phyloP scores from a whole-genome alignment of 37 sponge, comb jelly and placozoan species.

The Amphimedon queenslandica region DNA sequence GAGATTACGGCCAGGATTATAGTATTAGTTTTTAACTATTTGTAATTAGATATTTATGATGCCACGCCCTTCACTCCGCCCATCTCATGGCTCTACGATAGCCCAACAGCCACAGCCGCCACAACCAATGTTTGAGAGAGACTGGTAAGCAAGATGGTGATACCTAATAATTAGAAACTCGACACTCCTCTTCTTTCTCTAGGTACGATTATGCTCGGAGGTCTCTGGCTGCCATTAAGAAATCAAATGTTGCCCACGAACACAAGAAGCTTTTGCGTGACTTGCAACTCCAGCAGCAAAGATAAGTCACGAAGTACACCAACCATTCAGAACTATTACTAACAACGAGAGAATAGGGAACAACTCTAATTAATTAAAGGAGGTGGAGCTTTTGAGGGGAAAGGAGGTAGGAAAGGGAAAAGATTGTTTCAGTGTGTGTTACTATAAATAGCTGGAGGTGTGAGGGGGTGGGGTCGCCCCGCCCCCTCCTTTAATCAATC shows the following conservation, averaged over 20 bases:
- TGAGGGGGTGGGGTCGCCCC: no score
- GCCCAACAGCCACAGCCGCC: background rate
- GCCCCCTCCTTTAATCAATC: no score
- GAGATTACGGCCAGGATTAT: constrained; percentile 14
- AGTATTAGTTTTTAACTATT: background rate
- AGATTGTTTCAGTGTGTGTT: no score
- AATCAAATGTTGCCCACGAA: constrained; percentile 41
- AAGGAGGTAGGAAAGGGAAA: no score
- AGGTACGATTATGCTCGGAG: constrained; percentile 52
- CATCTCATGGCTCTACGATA: background rate
- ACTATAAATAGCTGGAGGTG: no score
- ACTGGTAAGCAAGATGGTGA: constrained; percentile 50
- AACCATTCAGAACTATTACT: no score
- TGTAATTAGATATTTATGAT: constrained; percentile 53
- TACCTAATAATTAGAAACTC: background rate
- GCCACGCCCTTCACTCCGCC: constrained; percentile 52
- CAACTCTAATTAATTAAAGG: background rate
- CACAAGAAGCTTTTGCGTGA: background rate
- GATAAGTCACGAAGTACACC: no score
- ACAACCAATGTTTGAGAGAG: constrained; percentile 64
- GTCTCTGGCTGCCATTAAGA: constrained; percentile 54
- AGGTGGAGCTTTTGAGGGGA: background rate
- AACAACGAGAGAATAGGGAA: background rate
- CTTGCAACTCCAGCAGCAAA: background rate
- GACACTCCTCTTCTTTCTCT: background rate